Evolutionary conservation across 2,113 vertebrate genomes (phyloP).

Genomic region (Anoplopoma fimbria): DNA sequence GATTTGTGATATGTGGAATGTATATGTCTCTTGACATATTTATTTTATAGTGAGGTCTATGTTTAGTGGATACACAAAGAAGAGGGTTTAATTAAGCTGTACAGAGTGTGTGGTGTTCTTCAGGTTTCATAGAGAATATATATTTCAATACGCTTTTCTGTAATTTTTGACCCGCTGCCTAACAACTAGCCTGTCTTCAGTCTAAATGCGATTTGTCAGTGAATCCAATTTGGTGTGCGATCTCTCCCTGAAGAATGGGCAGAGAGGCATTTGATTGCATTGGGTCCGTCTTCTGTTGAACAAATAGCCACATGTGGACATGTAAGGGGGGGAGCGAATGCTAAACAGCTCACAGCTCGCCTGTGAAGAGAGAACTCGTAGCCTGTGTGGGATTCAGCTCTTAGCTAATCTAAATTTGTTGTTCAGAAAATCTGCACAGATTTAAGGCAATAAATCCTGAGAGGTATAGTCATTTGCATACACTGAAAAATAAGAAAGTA

Average conservation of each 20-base stretch:
- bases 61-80: not conserved
- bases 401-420: not conserved
- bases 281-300: slow-evolving; percentile 63
- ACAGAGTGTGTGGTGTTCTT: not conserved
- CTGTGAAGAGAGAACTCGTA: slow-evolving; percentile 26
- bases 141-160: slow-evolving; percentile 20
- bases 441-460: not conserved
- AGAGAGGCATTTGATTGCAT: slow-evolving; percentile 71
- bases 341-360: slow-evolving; percentile 41
- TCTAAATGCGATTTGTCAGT: slow-evolving; percentile 74
- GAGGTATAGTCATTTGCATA: not conserved
- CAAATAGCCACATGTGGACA: slow-evolving; percentile 73
- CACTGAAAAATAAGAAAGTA: not conserved
- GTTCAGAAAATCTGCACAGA: not conserved
- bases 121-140: not conserved
- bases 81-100: not conserved
- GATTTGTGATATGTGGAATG: not conserved
- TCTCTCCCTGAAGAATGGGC: slow-evolving; percentile 58
- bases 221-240: slow-evolving; percentile 74
- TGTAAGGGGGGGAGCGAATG: slow-evolving; percentile 46
- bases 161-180: slow-evolving; percentile 62
- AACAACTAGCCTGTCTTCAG: slow-evolving; percentile 63
- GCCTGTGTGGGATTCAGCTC: slow-evolving; percentile 12
- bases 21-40: not conserved
- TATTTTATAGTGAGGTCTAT: not conserved